A percentile compares a stretch with the other conserved stretches of the same genome.
Conservation (phyloP, 2,888 invertebrate genomes). For the Drosophila sordidula region DNA sequence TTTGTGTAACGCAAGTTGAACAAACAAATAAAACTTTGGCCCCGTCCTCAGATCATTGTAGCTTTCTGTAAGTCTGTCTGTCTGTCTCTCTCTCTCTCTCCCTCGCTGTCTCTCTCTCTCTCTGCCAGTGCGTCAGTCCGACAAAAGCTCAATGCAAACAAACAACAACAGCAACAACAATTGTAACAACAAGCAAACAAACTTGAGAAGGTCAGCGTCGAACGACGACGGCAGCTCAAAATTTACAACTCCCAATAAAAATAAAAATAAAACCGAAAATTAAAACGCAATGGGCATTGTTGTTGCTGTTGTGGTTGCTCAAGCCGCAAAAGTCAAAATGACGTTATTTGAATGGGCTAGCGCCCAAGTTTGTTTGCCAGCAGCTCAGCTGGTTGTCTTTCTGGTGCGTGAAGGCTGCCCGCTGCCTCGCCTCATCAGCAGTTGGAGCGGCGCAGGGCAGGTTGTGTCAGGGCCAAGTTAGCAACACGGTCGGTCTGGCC, state of each 20-base stretch:
- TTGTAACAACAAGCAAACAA: slow-evolving; percentile 39
- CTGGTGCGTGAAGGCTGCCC: slow-evolving; percentile 58
- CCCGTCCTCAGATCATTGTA: slow-evolving; percentile 37
- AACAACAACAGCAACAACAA: slow-evolving; percentile 43
- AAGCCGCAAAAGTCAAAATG: slow-evolving; percentile 35
- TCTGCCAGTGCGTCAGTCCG: slow-evolving; percentile 18
- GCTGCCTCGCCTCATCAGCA: slow-evolving; percentile 20
- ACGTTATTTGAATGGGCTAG: slow-evolving; percentile 9
- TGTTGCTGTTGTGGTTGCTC: slow-evolving; percentile 18
- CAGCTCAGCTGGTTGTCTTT: slow-evolving; percentile 26
- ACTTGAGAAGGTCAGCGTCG: slow-evolving; percentile 76
- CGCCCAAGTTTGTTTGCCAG: slow-evolving; percentile 18
- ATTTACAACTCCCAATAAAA: slow-evolving; percentile 70
- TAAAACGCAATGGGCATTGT: slow-evolving; percentile 33
- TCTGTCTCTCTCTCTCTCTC: too few relatives aligned
- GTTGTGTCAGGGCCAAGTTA: slow-evolving; percentile 46
- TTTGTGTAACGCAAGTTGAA: slow-evolving; percentile 57
- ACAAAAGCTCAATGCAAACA: slow-evolving; percentile 33
- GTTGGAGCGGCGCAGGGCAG: slow-evolving; percentile 7
- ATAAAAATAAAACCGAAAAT: slow-evolving; percentile 48
- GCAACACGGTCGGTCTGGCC: neutral
- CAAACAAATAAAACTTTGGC: slow-evolving; percentile 70
- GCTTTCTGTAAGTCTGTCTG: slow-evolving; percentile 1
- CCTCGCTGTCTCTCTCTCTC: neutral
- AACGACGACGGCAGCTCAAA: slow-evolving; percentile 51